Evolutionary conservation across 53 echinoderm and acorn worm species (phyloP), one percentile per base, ranked within the genome.

Genomic region (Patiria pectinifera): DNA sequence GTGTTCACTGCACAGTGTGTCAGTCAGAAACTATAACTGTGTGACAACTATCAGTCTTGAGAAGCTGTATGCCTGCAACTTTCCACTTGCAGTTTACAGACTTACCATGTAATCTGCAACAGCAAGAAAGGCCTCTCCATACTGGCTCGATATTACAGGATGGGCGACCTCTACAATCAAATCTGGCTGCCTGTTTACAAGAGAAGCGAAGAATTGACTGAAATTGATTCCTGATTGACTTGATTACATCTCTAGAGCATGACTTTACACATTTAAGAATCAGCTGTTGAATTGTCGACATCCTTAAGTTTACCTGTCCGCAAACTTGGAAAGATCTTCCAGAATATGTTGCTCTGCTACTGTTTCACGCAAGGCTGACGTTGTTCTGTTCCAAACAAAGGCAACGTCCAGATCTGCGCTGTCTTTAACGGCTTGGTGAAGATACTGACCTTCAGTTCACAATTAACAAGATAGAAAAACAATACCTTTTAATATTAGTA

Each of bases 111-210:
- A 92, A 78, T 92, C 92, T 19, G 92, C 92, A 79, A 78, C 63
- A 45, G 93, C 92, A 59, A 98, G 84, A 80, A 98, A 98, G 25
- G 87, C 86, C 48, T 84, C 93, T n/a, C 99, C 99, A 93, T 96
- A 97, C 76, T 95, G 88, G 8, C 77, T 85, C 12, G 99, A 95
- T 70, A 98, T 96, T 12, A 91, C 81, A 11, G 96, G 96, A 83
- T 98, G 99, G 53, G 99, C 96, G 21, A 98, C 99, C 86, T 98
- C 99, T 16, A 97, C 93, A 22, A 98, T 96, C 9, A 98, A 48
- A 79, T 96, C 96, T 44, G 99, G 91, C 83, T 96, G 92, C 76
- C 99, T 98, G 60, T 66, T 66, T 66, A 66, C 14, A 66, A 18
- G 10, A 66, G 10, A 66, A 66, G 19, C 15, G 10, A 66, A 16